Evolutionary conservation across 2,113 vertebrate species (phyloP).

Genomic region (Salvator merianae): DNA sequence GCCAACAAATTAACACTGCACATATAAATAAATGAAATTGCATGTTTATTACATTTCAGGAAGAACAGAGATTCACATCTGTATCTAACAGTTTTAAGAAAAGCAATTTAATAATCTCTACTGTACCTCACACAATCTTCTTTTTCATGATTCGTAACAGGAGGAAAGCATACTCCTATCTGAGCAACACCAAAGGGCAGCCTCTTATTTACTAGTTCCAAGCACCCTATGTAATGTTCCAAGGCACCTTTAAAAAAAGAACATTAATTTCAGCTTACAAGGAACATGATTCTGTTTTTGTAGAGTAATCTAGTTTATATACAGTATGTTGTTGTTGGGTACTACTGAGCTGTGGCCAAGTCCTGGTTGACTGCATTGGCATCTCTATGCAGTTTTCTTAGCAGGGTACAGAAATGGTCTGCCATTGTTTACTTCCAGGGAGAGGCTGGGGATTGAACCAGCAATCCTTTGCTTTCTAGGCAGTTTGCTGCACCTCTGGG

Average conservation of each 20-base stretch:
- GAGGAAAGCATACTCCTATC: slow-evolving; percentile 85
- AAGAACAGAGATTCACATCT: not conserved
- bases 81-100: fast-evolving
- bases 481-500: too few relatives aligned
- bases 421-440: too few relatives aligned
- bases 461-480: too few relatives aligned
- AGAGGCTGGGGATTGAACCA: too few relatives aligned
- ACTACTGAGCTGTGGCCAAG: too few relatives aligned
- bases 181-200: slow-evolving; percentile 92
- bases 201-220: slow-evolving; percentile 86
- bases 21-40: slow-evolving; percentile 44
- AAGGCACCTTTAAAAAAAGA: slow-evolving; percentile 80
- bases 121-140: slow-evolving; percentile 61
- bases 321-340: not conserved
- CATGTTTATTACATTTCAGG: not conserved
- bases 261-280: not conserved
- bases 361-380: too few relatives aligned
- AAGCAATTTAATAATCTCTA: not conserved
- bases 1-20: slow-evolving; percentile 67
- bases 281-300: fast-evolving
- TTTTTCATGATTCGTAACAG: slow-evolving; percentile 43
- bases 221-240: slow-evolving; percentile 78
- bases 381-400: too few relatives aligned
- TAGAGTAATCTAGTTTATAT: not conserved
- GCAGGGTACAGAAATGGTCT: too few relatives aligned